phyloP scores from a whole-genome alignment of 2,888 invertebrate species.

The Erebia aethiops region DNA sequence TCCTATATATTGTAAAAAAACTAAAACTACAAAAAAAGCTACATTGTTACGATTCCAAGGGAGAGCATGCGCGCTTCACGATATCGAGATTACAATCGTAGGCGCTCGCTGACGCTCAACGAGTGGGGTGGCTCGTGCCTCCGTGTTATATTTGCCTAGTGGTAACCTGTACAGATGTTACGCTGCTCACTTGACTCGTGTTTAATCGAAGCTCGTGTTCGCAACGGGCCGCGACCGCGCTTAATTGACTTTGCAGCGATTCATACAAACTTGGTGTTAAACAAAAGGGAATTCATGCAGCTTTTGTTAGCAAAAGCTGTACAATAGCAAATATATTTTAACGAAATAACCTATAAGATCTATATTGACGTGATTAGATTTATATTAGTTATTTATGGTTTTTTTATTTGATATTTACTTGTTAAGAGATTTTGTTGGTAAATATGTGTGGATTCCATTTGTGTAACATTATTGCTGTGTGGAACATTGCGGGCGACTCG shows the following conservation, averaged over 20 bases:
- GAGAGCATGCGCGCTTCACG: constrained; percentile 67
- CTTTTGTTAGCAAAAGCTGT: neutral
- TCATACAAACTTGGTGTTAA: neutral
- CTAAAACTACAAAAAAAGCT: constrained; percentile 81
- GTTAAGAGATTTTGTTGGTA: neutral
- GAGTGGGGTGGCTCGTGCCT: constrained; percentile 46
- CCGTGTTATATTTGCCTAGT: constrained; percentile 46
- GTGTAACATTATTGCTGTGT: constrained; percentile 2
- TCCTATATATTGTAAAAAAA: constrained; percentile 83
- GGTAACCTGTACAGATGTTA: constrained; percentile 54
- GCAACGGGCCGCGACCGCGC: constrained; percentile 18
- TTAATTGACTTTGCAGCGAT: neutral
- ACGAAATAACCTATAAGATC: neutral
- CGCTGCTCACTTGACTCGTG: constrained; percentile 54
- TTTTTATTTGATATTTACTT: constrained; percentile 5
- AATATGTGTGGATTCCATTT: constrained; percentile 1
- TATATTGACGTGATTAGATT: neutral
- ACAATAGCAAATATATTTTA: neutral
- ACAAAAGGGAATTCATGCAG: neutral
- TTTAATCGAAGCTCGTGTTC: constrained; percentile 45
- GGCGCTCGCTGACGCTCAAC: constrained; percentile 67
- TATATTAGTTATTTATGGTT: constrained; percentile 3
- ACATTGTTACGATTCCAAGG: constrained; percentile 74
- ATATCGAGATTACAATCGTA: constrained; percentile 68
- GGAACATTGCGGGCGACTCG: neutral